Evolutionary conservation across 2,888 invertebrate genomes (phyloP).

Genomic region (Nineta flava): DNA sequence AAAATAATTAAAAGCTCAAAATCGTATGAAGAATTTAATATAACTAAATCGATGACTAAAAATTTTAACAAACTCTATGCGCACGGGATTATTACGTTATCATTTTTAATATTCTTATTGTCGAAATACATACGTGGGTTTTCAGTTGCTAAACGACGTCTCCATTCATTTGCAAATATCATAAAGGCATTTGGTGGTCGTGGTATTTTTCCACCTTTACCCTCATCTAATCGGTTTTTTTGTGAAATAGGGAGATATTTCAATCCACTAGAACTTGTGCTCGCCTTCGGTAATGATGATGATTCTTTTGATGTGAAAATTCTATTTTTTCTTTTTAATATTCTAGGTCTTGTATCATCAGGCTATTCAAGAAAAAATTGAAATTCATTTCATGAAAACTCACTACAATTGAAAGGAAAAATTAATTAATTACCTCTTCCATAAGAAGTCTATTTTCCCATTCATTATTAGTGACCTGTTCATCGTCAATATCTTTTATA

Average conservation of each 20-base stretch:
- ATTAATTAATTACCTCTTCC: constrained; percentile 10
- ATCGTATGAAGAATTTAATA: not conserved
- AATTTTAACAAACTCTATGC: not conserved
- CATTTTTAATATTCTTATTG: not conserved
- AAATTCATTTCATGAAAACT: not conserved
- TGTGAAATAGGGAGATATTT: not conserved
- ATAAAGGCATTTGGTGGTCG: constrained; percentile 35
- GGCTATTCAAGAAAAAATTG: not conserved
- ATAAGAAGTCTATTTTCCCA: constrained; percentile 15
- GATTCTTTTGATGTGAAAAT: not conserved
- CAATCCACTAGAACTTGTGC: constrained; percentile 1
- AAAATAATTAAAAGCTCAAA: not conserved
- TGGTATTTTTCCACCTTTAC: constrained; percentile 20
- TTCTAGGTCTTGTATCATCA: constrained; percentile 5
- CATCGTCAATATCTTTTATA: constrained; percentile 20
- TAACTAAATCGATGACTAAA: not conserved
- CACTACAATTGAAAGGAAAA: not conserved
- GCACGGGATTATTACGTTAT: not conserved
- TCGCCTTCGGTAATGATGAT: constrained; percentile 8
- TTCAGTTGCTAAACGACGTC: constrained; percentile 27
- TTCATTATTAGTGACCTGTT: constrained; percentile 8
- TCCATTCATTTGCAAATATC: constrained; percentile 34
- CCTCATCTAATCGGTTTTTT: not conserved
- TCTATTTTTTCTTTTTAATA: constrained; percentile 5
- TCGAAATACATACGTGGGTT: constrained; percentile 22